These are phyloP conservation scores for Bergia puertoricense DNA, from an alignment of 92 coral and sea anemone species.

Conservation along the genomic window DNA sequence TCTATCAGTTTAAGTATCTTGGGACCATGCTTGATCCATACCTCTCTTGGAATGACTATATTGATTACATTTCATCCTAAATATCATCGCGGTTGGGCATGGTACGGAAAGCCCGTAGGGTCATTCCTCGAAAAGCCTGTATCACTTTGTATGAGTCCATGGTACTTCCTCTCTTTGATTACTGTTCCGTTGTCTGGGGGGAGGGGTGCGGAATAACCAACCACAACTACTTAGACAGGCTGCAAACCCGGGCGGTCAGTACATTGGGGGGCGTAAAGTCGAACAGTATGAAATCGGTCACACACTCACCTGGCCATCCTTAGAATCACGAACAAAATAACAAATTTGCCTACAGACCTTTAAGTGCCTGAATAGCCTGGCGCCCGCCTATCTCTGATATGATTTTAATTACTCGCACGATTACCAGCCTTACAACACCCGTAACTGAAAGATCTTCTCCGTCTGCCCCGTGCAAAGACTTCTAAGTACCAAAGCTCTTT, in stretches of 20 bases:
- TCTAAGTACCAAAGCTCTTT: no score
- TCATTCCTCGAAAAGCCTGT: conserved; percentile 53
- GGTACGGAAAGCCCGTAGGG: conserved; percentile 51
- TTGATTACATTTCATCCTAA: conserved; percentile 17
- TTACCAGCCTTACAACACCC: conserved; percentile 36
- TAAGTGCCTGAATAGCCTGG: conserved; percentile 41
- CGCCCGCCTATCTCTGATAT: conserved; percentile 37
- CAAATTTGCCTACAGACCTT: conserved; percentile 11
- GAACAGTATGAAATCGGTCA: not conserved
- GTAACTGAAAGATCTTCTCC: conserved; percentile 34
- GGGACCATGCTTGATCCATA: conserved; percentile 53
- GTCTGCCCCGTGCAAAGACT: conserved; percentile 23
- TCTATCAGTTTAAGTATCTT: conserved; percentile 56
- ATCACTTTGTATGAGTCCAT: conserved; percentile 55
- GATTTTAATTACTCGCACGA: conserved; percentile 23
- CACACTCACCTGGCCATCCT: not conserved
- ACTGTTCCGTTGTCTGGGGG: conserved; percentile 43
- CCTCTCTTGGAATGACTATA: conserved; percentile 46
- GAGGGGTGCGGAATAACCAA: conserved; percentile 45
- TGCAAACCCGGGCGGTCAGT: conserved; percentile 30
- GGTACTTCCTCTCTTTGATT: conserved; percentile 23
- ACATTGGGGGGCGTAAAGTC: conserved; percentile 32
- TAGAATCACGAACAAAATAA: not conserved
- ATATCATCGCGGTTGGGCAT: conserved; percentile 8
- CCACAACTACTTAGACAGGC: conserved; percentile 41